Conservation (phyloP, 2,797 vertebrate genomes). For the Tolypeutes matacus region DNA sequence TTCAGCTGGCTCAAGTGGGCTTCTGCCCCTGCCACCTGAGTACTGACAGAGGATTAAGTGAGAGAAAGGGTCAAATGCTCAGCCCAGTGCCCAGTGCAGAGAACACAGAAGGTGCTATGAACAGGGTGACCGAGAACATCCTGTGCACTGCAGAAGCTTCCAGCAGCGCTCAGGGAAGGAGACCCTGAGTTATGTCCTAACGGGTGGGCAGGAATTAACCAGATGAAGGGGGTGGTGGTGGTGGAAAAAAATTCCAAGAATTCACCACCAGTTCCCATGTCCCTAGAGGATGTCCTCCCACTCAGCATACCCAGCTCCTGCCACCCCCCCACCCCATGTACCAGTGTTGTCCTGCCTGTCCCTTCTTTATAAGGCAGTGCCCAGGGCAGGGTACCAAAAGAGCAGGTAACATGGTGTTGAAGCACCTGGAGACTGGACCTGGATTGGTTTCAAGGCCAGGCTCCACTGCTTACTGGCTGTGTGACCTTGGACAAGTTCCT, state of each 20-base stretch:
- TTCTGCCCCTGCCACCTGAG: not conserved
- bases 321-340: rapidly evolving
- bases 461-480: not conserved
- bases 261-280: not conserved
- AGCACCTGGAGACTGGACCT: not conserved
- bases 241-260: not conserved
- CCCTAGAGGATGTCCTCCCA: not conserved
- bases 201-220: not conserved
- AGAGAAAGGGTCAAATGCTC: not conserved
- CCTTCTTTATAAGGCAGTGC: not conserved
- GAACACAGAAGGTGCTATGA: not conserved
- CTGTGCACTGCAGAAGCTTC: no score
- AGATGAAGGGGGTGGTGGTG: not conserved
- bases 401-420: not conserved
- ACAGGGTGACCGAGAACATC: not conserved
- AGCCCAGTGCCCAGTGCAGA: not conserved
- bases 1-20: not conserved
- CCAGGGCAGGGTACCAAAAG: no score
- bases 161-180: not conserved
- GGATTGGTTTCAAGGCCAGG: not conserved
- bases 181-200: not conserved
- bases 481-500: not conserved
- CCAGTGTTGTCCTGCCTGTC: not conserved
- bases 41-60: not conserved
- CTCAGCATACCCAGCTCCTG: not conserved